Percentiles rank a stretch among this genome's conserved stretches.
phyloP scores from a whole-genome alignment of 2,113 vertebrate species.

The Sterna hirundo region DNA sequence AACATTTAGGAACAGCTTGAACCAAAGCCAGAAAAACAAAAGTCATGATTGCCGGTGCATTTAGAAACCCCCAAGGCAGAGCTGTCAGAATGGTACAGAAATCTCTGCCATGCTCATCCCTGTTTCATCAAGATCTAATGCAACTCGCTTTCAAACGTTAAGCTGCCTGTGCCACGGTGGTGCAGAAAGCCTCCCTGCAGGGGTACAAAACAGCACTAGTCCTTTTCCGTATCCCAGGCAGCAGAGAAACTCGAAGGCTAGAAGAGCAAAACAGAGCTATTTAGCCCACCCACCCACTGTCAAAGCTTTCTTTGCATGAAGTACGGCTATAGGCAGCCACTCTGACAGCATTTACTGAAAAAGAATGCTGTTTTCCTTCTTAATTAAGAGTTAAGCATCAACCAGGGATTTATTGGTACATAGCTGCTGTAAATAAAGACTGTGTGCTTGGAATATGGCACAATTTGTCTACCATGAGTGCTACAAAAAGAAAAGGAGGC shows the following conservation, averaged over 20 bases:
- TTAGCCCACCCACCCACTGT: neutral
- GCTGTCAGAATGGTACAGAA: neutral
- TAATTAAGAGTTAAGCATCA: constrained; percentile 9
- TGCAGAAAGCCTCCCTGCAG: neutral
- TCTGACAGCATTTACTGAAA: neutral
- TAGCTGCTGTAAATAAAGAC: constrained; percentile 1
- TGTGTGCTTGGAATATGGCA: neutral
- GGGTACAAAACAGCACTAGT: neutral
- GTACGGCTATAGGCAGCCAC: neutral
- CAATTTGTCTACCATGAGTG: neutral
- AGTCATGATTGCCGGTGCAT: neutral
- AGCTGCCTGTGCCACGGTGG: neutral
- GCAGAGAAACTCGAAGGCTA: neutral
- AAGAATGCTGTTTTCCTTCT: neutral
- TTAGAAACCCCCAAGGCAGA: neutral
- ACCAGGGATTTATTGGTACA: neutral
- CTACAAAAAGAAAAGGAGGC: neutral
- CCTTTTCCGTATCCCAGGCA: neutral
- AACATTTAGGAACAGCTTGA: neutral
- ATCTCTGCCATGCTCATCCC: neutral
- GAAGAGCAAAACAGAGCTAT: neutral
- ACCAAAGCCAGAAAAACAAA: neutral
- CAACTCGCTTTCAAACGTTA: neutral
- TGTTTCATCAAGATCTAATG: neutral
- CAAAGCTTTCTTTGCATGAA: neutral